Conservation (phyloP, 2,113 vertebrate species). For the Rousettus leschenaultii region DNA sequence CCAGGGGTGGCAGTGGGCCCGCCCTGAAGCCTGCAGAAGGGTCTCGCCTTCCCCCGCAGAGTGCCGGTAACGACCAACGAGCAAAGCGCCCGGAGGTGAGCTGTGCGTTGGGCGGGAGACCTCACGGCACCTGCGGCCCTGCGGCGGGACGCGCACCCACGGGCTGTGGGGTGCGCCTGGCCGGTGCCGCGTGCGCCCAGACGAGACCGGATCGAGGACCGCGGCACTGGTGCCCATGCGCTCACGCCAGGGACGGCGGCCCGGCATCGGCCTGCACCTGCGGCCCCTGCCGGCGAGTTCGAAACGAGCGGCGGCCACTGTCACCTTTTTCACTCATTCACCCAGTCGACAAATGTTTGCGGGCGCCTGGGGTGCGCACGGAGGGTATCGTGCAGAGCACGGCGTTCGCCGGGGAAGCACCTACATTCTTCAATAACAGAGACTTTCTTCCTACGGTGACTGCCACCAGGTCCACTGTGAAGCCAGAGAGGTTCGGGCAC, state of each 20-base stretch:
- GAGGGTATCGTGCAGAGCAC: not conserved
- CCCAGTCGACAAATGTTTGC: not conserved
- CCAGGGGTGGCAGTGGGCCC: no score
- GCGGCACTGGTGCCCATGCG: rapidly evolving
- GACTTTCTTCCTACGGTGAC: not conserved
- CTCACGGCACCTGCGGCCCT: not conserved
- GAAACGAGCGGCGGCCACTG: not conserved
- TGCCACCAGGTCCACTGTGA: not conserved
- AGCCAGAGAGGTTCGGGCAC: not conserved
- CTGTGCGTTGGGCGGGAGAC: not conserved
- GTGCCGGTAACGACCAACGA: not conserved
- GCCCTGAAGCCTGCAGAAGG: not conserved
- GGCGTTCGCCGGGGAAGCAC: not conserved
- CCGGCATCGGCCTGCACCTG: no score
- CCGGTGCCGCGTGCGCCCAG: not conserved
- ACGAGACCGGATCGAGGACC: no score
- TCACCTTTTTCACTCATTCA: not conserved
- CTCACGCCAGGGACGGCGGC: not conserved
- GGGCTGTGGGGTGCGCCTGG: no score
- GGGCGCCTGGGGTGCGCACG: not conserved
- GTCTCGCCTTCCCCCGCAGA: not conserved
- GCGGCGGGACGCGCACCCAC: not conserved
- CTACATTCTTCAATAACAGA: not conserved
- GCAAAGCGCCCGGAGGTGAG: rapidly evolving
- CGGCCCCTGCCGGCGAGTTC: not conserved